Evolutionary conservation across 2,113 vertebrate species (phyloP), one percentile per base, ranked within the genome.

Genomic region (Spilogale gracilis): DNA sequence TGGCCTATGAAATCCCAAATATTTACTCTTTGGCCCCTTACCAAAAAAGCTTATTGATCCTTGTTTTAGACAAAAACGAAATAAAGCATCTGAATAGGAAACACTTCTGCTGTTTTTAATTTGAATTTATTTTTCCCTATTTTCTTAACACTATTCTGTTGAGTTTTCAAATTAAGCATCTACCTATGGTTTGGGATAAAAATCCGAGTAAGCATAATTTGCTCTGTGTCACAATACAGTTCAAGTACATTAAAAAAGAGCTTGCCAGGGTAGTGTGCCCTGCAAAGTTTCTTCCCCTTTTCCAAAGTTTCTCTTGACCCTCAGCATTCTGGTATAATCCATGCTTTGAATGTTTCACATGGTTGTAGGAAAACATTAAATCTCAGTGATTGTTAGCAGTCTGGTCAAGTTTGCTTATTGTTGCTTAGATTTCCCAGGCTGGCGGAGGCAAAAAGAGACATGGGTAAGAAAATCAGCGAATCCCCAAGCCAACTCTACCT

Each of bases 41-140:
- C 2, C 25, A 50, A 50, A 67, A 80, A 89, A 2, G 23, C 43
- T 65, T 56, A 12, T 89, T 52, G 20, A 27, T 25, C 5, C 48
- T 18, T 50, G 9, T 11, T 81, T 69, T 23, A 71, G 56, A 97
- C 76, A 87, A 73, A 73, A 83, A 58, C 12, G 3, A 60, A 61
- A 74, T 20, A 30, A 30, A 54, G 13, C 18, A n/a, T 30, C 32
- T 56, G 17, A 76, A 50, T 13, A 85, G 50, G 21, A 84, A 61
- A 69, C 17, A 54, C 13, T 81, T 92, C 6, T 27, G 27, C 38
- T 89, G 45, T 56, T 90, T 93, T 92, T 65, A 56, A 81, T 61
- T 63, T 87, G 60, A 82, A 86, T 79, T 71, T 85, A 87, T 16
- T 78, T 96, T 84, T 60, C 32, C 14, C 61, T 80, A 61, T 38